These are phyloP conservation scores for Micrasema longulum DNA, from an alignment of 1,140 invertebrate species.

Conservation along the genomic window DNA sequence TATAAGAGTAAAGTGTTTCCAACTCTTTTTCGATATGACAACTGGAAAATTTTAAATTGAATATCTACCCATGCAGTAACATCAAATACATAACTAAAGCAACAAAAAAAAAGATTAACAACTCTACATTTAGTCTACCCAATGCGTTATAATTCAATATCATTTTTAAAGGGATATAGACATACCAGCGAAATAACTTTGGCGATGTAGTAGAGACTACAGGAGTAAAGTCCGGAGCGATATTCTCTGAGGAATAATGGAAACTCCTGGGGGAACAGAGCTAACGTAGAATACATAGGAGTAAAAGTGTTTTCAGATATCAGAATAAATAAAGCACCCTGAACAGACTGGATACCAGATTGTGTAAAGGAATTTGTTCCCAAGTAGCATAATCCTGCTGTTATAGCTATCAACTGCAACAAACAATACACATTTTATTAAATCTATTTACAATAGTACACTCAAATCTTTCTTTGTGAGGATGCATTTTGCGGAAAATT, in stretches of 20 bases:
- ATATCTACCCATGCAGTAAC: too few species aligned
- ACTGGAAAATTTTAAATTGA: too few species aligned
- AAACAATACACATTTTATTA: too few species aligned
- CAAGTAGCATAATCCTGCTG: conserved; percentile 83
- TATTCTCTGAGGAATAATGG: conserved; percentile 84
- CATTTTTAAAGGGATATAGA: not conserved
- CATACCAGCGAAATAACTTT: conserved; percentile 82
- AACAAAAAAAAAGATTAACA: too few species aligned
- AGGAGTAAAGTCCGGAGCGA: conserved; percentile 79
- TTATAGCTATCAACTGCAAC: conserved; percentile 76
- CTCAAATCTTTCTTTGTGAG: too few species aligned
- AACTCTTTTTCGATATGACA: too few species aligned
- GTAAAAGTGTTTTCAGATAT: conserved; percentile 89
- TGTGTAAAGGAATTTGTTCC: conserved; percentile 77
- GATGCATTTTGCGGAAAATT: too few species aligned
- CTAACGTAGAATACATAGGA: conserved; percentile 86
- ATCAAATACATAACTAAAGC: too few species aligned
- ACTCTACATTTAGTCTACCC: too few species aligned
- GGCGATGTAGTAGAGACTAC: conserved; percentile 80
- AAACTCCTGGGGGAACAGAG: conserved; percentile 82
- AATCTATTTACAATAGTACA: too few species aligned
- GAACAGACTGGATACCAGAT: conserved; percentile 82
- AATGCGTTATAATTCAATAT: too few species aligned
- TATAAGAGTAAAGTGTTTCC: too few species aligned
- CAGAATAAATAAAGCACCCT: conserved; percentile 85